Evolutionary conservation across 2,797 vertebrate genomes (phyloP).

Genomic region (Acrossocheilus fasciatus): DNA sequence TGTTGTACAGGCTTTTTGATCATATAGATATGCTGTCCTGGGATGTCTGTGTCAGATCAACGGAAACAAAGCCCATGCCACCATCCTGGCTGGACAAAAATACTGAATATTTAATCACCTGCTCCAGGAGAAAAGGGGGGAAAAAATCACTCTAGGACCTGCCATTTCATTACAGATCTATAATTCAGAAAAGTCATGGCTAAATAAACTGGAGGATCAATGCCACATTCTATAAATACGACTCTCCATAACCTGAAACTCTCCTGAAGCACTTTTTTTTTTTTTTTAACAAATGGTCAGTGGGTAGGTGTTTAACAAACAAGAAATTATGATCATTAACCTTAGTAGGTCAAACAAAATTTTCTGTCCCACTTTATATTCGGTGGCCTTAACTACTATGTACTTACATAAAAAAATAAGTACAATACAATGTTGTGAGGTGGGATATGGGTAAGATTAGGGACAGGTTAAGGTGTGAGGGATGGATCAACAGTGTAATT

Average conservation of each 20-base stretch:
- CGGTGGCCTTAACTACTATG: background rate
- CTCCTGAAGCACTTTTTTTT: background rate
- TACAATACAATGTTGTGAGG: too few species aligned
- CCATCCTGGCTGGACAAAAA: slow-evolving; percentile 94
- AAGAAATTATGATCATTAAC: too few species aligned
- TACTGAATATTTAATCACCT: slow-evolving; percentile 97
- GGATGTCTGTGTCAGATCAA: slow-evolving; percentile 76
- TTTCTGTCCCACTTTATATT: too few species aligned
- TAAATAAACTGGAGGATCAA: slow-evolving; percentile 52
- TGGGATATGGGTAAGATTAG: too few species aligned
- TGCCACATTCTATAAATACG: background rate
- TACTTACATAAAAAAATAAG: background rate
- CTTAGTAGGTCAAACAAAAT: background rate
- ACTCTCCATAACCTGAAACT: background rate
- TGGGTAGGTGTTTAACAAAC: background rate
- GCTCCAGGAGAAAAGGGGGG: slow-evolving; percentile 85
- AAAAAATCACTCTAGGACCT: slow-evolving; percentile 89
- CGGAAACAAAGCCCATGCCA: slow-evolving; percentile 93
- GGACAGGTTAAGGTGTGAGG: too few species aligned
- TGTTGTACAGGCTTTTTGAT: slow-evolving; percentile 49
- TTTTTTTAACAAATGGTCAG: background rate
- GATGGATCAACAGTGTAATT: too few species aligned
- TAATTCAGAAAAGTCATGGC: slow-evolving; percentile 79
- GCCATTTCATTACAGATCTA: slow-evolving; percentile 81
- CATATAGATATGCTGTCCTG: slow-evolving; percentile 47